phyloP scores from a whole-genome alignment of 2,888 invertebrate species.

The Hyles lineata region DNA sequence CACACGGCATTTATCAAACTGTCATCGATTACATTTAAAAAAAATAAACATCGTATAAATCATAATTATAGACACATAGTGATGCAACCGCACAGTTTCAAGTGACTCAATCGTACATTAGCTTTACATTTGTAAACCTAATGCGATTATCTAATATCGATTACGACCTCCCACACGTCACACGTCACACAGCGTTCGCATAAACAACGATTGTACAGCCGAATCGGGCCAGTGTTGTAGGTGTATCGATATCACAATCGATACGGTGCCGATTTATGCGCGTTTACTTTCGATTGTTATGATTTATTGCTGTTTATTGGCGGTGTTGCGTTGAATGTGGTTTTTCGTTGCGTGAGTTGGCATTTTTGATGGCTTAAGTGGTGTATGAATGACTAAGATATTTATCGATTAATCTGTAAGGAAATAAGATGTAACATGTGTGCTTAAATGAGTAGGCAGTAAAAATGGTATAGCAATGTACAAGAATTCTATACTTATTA shows the following conservation, averaged over 20 bases:
- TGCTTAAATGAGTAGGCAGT: too few relatives aligned
- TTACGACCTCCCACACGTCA: conserved; percentile 73
- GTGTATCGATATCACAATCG: conserved; percentile 58
- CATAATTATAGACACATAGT: conserved; percentile 36
- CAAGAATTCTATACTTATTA: too few relatives aligned
- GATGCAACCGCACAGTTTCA: conserved; percentile 53
- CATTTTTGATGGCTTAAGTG: neutral
- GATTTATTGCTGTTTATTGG: conserved; percentile 45
- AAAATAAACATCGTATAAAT: conserved; percentile 17
- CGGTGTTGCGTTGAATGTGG: conserved; percentile 20
- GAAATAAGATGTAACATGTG: too few relatives aligned
- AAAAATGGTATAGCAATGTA: too few relatives aligned
- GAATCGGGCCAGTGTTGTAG: conserved; percentile 51
- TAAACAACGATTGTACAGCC: conserved; percentile 46
- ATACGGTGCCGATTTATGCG: conserved; percentile 51
- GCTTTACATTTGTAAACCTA: conserved; percentile 69
- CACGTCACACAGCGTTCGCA: conserved; percentile 55
- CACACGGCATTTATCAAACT: neutral
- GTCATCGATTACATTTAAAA: neutral
- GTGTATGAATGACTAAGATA: too few relatives aligned
- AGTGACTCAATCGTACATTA: conserved; percentile 67
- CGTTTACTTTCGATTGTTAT: conserved; percentile 54
- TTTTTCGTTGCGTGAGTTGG: conserved; percentile 10
- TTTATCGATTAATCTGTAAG: too few relatives aligned
- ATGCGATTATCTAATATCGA: conserved; percentile 79